Evolutionary conservation across 2,888 invertebrate genomes (phyloP), one percentile per base, ranked within the genome.

Genomic region (Drosophila cracens): DNA sequence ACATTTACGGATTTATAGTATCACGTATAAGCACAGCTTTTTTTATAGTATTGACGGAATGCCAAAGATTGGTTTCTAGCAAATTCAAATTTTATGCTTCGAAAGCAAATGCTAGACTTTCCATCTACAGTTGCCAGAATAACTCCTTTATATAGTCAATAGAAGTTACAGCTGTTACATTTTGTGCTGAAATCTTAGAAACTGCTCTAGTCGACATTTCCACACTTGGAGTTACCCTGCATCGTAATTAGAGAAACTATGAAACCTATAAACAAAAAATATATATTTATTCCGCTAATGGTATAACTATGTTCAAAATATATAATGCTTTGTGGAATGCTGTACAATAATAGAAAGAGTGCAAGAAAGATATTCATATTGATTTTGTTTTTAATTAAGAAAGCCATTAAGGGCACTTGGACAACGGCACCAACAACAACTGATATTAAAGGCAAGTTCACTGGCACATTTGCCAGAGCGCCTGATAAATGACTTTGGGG

Each of bases 301-400:
- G 38, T 38, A n/a, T 8, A 8, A 8, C 38, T 43, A 25, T 36
- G 18, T 7, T 54, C 18, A 36, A 18, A 4, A 8, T 8, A 2
- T 8, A 16, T 34, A 8, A 16, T 21, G 43, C 21, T n/a, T 43
- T 43, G 61, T 40, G n/a, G 46, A 40, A 43, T 31, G 31, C 18
- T 1, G 31, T 7, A 6, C 18, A 76, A 57, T 29, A 65, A 59
- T 25, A 48, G 27, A 57, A 48, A 61, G 48, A 53, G 33, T 33
- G 66, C 36, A 11, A 21, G 38, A 11, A 51, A 36, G n/a, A 72
- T 70, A 68, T 73, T 75, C 58, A 59, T 79, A 88, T 90, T 87
- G 83, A 78, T 87, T 88, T 88, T 74, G 75, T 76, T 90, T 90
- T 90, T 90, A 90, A 90, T 90, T 90, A 87, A 87, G 74, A 89